Conservation (phyloP, 2,888 invertebrate genomes). For the Diarsia rubi region DNA sequence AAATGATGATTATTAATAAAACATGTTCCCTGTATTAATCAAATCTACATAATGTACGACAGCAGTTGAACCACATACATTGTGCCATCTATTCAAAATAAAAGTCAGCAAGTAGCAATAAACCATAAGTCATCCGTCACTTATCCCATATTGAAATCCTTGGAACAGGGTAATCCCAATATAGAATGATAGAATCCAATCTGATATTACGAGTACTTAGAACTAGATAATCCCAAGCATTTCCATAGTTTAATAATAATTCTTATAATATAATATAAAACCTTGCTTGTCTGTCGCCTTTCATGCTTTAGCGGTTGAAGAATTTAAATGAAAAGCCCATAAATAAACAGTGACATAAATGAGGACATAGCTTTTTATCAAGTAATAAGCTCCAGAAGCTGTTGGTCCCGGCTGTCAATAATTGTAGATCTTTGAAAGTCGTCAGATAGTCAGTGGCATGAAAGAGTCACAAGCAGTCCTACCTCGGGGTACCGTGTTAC, state of each 20-base stretch:
- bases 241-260: background rate
- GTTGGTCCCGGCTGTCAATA: no score
- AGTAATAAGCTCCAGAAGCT: no score
- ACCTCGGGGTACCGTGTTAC: no score
- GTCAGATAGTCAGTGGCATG: no score
- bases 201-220: conserved; percentile 2
- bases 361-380: background rate
- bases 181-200: background rate
- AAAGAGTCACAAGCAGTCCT: no score
- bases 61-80: background rate
- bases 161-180: background rate
- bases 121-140: background rate
- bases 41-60: background rate
- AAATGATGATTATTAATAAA: background rate
- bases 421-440: no score
- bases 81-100: background rate
- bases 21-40: background rate
- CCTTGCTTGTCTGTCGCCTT: background rate
- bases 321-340: background rate
- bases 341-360: background rate
- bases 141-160: background rate
- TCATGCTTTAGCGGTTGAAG: background rate
- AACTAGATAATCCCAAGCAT: background rate
- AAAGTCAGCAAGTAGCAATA: background rate
- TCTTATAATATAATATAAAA: background rate